phyloP scores from a whole-genome alignment of 1,140 invertebrate genomes.

The Zaprionus taronus region DNA sequence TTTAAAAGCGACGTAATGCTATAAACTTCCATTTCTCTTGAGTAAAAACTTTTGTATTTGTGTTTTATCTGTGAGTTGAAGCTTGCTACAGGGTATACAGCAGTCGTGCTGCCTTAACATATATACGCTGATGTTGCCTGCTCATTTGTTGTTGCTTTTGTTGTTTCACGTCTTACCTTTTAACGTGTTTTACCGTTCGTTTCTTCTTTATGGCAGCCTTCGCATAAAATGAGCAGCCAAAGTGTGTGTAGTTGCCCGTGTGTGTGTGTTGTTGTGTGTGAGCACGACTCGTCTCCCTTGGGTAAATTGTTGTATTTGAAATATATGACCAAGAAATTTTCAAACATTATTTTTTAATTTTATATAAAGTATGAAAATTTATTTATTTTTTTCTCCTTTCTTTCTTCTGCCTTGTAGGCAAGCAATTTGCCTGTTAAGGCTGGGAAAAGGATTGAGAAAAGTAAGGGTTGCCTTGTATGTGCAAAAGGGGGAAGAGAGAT shows the following conservation, averaged over 20 bases:
- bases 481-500: background rate
- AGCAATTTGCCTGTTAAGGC: slow-evolving; percentile 50
- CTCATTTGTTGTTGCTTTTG: slow-evolving; percentile 48
- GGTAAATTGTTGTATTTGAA: slow-evolving; percentile 80
- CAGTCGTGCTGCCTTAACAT: background rate
- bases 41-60: background rate
- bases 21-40: background rate
- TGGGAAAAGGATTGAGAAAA: slow-evolving; percentile 3
- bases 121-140: background rate
- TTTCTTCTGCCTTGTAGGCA: slow-evolving; percentile 28
- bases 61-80: background rate
- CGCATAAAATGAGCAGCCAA: slow-evolving; percentile 74
- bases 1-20: background rate
- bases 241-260: slow-evolving; percentile 31
- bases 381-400: slow-evolving; percentile 10
- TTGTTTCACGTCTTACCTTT: slow-evolving; percentile 75
- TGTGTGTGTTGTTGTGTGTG: slow-evolving; percentile 23
- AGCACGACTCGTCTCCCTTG: slow-evolving; percentile 66
- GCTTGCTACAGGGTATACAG: slow-evolving; percentile 13
- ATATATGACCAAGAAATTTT: slow-evolving; percentile 79
- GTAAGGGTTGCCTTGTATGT: background rate
- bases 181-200: slow-evolving; percentile 80
- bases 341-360: slow-evolving; percentile 81
- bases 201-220: slow-evolving; percentile 70
- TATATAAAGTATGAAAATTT: slow-evolving; percentile 42